A percentile compares a stretch with the other conserved stretches of the same genome.
Conservation (phyloP, 2,888 invertebrate genomes). For the Chorisops tibialis region DNA sequence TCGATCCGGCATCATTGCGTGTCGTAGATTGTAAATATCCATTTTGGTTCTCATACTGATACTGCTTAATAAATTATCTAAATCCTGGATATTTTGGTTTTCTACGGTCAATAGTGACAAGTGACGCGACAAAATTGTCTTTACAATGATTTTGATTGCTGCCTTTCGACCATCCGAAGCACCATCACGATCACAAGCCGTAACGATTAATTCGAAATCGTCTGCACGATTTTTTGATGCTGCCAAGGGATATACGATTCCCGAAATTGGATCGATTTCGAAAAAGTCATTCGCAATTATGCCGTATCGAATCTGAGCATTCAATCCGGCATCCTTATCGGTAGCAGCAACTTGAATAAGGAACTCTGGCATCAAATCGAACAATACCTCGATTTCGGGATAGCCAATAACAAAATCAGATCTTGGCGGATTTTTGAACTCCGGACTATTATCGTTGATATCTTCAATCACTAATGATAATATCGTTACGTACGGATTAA, state of each 20-base stretch:
- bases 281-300: slow-evolving; percentile 38
- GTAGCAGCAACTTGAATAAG: slow-evolving; percentile 37
- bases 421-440: slow-evolving; percentile 36
- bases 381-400: slow-evolving; percentile 35
- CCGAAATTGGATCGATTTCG: slow-evolving; percentile 37
- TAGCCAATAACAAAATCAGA: slow-evolving; percentile 36
- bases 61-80: slow-evolving; percentile 29
- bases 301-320: slow-evolving; percentile 38
- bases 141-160: slow-evolving; percentile 33
- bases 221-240: slow-evolving; percentile 30
- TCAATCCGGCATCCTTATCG: slow-evolving; percentile 39
- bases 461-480: slow-evolving; percentile 40
- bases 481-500: slow-evolving; percentile 36
- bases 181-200: slow-evolving; percentile 40
- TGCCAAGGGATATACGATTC: slow-evolving; percentile 38
- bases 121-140: slow-evolving; percentile 33
- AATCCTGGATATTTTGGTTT: slow-evolving; percentile 15
- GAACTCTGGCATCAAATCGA: slow-evolving; percentile 38
- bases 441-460: slow-evolving; percentile 41
- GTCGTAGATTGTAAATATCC: slow-evolving; percentile 28
- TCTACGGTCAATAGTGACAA: slow-evolving; percentile 36
- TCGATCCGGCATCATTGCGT: slow-evolving; percentile 29
- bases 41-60: slow-evolving; percentile 28
- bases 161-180: slow-evolving; percentile 34
- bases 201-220: slow-evolving; percentile 34